phyloP scores from a whole-genome alignment of 2,888 invertebrate genomes.

The Nemotelus pantherinus region DNA sequence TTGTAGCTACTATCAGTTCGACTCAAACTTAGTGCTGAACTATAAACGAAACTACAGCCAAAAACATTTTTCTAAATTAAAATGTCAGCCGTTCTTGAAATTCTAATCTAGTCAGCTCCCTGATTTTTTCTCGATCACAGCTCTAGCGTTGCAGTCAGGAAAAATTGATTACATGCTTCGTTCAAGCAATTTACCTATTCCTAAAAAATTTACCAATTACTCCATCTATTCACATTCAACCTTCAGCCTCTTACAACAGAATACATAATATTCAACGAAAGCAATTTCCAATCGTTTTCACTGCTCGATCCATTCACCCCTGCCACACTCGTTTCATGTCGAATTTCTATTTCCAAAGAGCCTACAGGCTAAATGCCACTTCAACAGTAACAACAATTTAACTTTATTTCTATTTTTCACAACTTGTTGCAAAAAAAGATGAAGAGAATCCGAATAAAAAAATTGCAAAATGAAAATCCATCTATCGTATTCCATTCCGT shows the following conservation, averaged over 20 bases:
- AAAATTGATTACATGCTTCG: too few species aligned
- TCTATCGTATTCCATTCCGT: slow-evolving; percentile 1
- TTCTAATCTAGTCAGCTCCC: too few species aligned
- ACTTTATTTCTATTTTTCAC: slow-evolving; percentile 1
- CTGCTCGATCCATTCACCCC: not conserved
- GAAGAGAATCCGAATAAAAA: not conserved
- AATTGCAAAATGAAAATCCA: slow-evolving; percentile 9
- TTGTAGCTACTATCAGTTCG: too few species aligned
- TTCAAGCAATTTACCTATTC: too few species aligned
- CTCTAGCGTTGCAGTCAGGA: too few species aligned
- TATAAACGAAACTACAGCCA: too few species aligned
- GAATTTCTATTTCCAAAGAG: slow-evolving; percentile 21
- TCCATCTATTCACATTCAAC: not conserved
- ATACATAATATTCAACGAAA: not conserved
- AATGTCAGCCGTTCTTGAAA: too few species aligned
- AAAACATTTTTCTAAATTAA: too few species aligned
- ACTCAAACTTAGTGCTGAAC: too few species aligned
- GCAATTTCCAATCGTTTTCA: not conserved
- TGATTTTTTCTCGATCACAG: too few species aligned
- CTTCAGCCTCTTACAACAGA: not conserved
- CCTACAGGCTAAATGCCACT: slow-evolving; percentile 20
- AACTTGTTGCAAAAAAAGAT: not conserved
- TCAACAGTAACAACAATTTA: slow-evolving; percentile 34
- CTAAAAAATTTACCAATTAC: too few species aligned
- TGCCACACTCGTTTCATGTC: slow-evolving; percentile 5